phyloP scores from a whole-genome alignment of 92 coral and sea anemone genomes.

The Phenganax stokvisi region DNA sequence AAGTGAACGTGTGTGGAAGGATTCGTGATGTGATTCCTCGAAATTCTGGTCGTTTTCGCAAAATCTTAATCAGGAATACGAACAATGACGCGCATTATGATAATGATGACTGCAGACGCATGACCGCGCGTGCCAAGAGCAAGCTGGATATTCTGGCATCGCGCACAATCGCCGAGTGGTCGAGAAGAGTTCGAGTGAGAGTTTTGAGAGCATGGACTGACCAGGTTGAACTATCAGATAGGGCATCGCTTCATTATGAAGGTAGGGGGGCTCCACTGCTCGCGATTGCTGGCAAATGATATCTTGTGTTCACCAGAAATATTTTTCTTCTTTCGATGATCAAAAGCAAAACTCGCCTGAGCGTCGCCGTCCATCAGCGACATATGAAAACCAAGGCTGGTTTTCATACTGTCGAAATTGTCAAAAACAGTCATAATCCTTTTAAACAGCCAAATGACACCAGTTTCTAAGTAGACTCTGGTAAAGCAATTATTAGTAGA shows the following conservation, averaged over 20 bases:
- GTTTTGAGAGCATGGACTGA: conserved; percentile 90
- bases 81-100: conserved; percentile 55
- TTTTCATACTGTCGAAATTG: too few species aligned
- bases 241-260: conserved; percentile 78
- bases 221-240: conserved; percentile 43
- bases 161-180: conserved; percentile 58
- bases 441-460: too few species aligned
- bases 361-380: neutral
- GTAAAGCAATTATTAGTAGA: too few species aligned
- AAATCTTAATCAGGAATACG: conserved; percentile 74
- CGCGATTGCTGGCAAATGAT: neutral
- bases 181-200: conserved; percentile 38
- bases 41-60: conserved; percentile 75
- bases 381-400: too few species aligned
- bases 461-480: too few species aligned
- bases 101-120: conserved; percentile 76
- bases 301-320: too few species aligned
- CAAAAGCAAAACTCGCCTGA: neutral
- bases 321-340: neutral
- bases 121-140: conserved; percentile 89
- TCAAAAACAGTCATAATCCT: too few species aligned
- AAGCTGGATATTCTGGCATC: conserved; percentile 80
- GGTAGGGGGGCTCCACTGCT: conserved; percentile 44
- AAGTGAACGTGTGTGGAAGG: conserved; percentile 66
- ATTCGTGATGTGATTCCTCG: conserved; percentile 83